Conservation (phyloP, 1,140 invertebrate genomes). For the Drosophila parabipectinata region DNA sequence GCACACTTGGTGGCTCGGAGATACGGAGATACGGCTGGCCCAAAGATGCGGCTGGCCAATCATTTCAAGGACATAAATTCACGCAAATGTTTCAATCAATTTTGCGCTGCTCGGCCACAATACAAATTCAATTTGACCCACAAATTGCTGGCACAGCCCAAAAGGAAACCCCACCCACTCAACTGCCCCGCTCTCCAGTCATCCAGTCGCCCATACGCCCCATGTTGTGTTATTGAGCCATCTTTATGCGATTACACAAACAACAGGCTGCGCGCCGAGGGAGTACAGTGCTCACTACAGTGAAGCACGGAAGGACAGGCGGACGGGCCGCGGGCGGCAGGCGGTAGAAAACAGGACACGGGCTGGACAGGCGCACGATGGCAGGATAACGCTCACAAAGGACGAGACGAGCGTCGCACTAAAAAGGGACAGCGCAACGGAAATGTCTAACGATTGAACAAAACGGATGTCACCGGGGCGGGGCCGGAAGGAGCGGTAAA, state of each 20-base stretch:
- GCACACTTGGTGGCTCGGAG: background rate
- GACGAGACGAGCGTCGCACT: constrained; percentile 60
- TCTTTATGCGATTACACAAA: constrained; percentile 78
- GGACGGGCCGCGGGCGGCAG: background rate
- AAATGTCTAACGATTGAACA: constrained; percentile 80
- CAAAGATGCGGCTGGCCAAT: constrained; percentile 62
- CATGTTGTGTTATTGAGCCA: constrained; percentile 77
- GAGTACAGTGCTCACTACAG: constrained; percentile 33
- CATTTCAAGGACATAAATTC: constrained; percentile 81
- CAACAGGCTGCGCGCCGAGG: constrained; percentile 41
- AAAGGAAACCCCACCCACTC: constrained; percentile 19
- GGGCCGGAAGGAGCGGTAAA: constrained; percentile 26
- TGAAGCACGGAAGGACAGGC: constrained; percentile 12
- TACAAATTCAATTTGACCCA: constrained; percentile 82
- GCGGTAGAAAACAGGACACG: constrained; percentile 30
- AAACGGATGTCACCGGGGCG: constrained; percentile 54
- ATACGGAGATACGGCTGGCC: constrained; percentile 59
- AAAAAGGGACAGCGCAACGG: constrained; percentile 76
- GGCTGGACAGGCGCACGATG: constrained; percentile 13
- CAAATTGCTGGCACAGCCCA: constrained; percentile 74
- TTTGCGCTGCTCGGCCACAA: constrained; percentile 70
- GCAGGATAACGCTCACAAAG: constrained; percentile 64
- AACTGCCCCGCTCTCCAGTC: background rate
- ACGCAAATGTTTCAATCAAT: constrained; percentile 82
- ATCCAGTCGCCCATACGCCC: background rate